Percentiles rank a stretch among this genome's conserved stretches.
These are phyloP conservation scores for Notarius lentiginosus DNA, from an alignment of 2,113 vertebrate genomes.

Conservation along the genomic window DNA sequence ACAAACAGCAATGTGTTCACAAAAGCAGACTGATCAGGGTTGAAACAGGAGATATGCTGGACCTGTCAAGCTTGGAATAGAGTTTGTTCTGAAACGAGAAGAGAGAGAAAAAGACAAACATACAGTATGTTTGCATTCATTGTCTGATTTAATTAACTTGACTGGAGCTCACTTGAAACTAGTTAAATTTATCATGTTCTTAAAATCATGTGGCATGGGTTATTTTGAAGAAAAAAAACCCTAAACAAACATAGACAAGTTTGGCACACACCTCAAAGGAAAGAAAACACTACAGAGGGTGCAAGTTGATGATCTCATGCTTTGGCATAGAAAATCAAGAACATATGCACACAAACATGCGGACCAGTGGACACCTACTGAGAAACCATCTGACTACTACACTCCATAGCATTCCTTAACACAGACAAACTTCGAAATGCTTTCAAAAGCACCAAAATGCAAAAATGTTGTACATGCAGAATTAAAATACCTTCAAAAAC, in stretches of 20 bases:
- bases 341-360: slow-evolving; percentile 4
- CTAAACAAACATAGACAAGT: neutral
- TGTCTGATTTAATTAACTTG: neutral
- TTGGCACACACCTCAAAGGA: neutral
- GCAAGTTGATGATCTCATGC: slow-evolving; percentile 17
- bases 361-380: slow-evolving; percentile 31
- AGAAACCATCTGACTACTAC: slow-evolving; percentile 43
- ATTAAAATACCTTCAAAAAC: neutral
- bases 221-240: neutral
- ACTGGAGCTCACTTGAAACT: neutral
- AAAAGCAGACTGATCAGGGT: neutral
- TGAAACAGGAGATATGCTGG: neutral
- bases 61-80: neutral
- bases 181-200: neutral
- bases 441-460: neutral
- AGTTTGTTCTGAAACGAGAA: neutral
- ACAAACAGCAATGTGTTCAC: neutral
- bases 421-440: neutral
- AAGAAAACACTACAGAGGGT: neutral
- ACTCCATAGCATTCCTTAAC: slow-evolving; percentile 27
- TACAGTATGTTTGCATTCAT: too few relatives aligned
- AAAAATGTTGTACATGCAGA: neutral
- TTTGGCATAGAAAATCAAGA: slow-evolving; percentile 31
- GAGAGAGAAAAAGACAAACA: neutral
- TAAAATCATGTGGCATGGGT: neutral